A percentile compares a stretch with the other conserved stretches of the same genome.
phyloP scores from a whole-genome alignment of 2,888 invertebrate species.

The Pediacus dermestoides region DNA sequence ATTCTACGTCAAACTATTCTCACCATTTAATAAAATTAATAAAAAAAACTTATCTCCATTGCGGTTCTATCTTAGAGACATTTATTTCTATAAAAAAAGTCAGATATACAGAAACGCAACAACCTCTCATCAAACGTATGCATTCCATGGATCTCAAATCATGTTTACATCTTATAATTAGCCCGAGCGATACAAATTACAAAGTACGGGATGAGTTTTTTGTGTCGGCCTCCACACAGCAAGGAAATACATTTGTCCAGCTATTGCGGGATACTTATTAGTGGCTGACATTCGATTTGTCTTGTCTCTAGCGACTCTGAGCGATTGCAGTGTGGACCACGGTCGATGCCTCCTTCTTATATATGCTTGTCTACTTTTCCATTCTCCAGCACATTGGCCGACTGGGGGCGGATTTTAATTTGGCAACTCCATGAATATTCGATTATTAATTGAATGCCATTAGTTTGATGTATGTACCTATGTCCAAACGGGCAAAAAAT shows the following conservation, averaged over 20 bases:
- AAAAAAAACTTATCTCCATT: too few relatives aligned
- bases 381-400: slow-evolving; percentile 23
- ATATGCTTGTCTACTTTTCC: slow-evolving; percentile 22
- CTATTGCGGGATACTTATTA: slow-evolving; percentile 54
- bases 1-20: slow-evolving; percentile 7
- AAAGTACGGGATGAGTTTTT: slow-evolving; percentile 49
- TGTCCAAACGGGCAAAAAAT: too few relatives aligned
- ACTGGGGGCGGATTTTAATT: slow-evolving; percentile 45
- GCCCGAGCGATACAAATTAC: slow-evolving; percentile 51
- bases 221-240: slow-evolving; percentile 47
- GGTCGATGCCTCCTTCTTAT: slow-evolving; percentile 33
- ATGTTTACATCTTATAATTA: slow-evolving; percentile 47
- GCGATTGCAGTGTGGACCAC: slow-evolving; percentile 43
- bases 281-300: slow-evolving; percentile 56
- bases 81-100: slow-evolving; percentile 34
- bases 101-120: slow-evolving; percentile 16
- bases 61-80: slow-evolving; percentile 21
- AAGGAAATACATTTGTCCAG: slow-evolving; percentile 51
- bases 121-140: slow-evolving; percentile 41
- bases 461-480: slow-evolving; percentile 35
- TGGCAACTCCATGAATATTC: slow-evolving; percentile 45
- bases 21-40: slow-evolving; percentile 6
- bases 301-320: slow-evolving; percentile 49
- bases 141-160: slow-evolving; percentile 32
- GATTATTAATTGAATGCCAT: slow-evolving; percentile 43